Percentiles rank a stretch among this genome's conserved stretches.
Conservation (phyloP, 2,797 vertebrate genomes). For the Anguilla obscura region DNA sequence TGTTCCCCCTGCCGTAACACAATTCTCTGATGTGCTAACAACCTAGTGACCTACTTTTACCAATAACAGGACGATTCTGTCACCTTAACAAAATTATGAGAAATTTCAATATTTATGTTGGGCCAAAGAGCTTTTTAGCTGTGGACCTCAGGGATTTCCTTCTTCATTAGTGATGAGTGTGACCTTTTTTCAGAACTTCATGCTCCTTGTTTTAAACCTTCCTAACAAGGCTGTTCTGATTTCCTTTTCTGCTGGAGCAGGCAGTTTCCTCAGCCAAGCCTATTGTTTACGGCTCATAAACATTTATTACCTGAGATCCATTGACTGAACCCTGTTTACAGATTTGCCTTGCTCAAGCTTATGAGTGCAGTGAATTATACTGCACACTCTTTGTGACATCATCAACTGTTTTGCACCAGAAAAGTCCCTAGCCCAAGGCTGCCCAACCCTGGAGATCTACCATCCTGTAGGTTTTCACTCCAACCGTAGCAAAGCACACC, state of each 20-base stretch:
- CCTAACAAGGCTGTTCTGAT: background rate
- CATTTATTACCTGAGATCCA: background rate
- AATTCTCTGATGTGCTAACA: background rate
- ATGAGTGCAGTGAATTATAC: background rate
- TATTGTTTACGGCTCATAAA: conserved; percentile 1
- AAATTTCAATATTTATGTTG: background rate
- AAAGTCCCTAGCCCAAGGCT: background rate
- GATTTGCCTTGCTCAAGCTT: conserved; percentile 2
- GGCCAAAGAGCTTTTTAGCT: background rate
- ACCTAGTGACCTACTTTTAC: background rate
- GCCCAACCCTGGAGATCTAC: background rate
- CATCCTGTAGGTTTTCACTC: too few species aligned
- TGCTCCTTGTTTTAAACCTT: background rate
- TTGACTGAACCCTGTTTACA: background rate
- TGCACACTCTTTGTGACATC: background rate
- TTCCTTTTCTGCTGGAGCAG: background rate
- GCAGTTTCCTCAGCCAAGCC: background rate
- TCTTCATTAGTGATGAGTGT: background rate
- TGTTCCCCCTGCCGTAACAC: background rate
- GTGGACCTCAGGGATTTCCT: background rate
- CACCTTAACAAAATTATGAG: background rate
- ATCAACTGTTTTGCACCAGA: background rate
- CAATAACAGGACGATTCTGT: background rate
- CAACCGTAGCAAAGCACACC: too few species aligned
- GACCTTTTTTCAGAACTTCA: background rate